Conservation (phyloP, 2,888 invertebrate species). For the Oscheius sp. region DNA sequence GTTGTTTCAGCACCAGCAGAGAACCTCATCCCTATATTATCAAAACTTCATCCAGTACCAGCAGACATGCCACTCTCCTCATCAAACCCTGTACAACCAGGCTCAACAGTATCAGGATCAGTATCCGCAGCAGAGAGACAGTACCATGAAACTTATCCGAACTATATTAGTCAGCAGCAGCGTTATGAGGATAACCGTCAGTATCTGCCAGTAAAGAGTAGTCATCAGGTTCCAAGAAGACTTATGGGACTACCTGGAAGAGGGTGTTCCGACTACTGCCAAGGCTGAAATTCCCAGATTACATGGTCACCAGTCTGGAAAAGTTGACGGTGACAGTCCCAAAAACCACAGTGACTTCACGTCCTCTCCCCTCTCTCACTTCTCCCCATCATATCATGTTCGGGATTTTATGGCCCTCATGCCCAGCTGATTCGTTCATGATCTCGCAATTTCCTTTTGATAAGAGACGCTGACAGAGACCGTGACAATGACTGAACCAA, state of each 20-base stretch:
- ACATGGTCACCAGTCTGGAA: neutral
- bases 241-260: conserved; percentile 34
- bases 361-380: no score
- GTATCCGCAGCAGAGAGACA: conserved; percentile 18
- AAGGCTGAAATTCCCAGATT: conserved; percentile 47
- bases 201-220: conserved; percentile 8
- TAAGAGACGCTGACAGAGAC: no score
- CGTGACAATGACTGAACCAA: no score
- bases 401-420: no score
- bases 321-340: no score
- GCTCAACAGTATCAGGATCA: conserved; percentile 23
- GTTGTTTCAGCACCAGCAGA: neutral
- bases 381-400: no score
- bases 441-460: no score
- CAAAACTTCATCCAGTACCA: neutral
- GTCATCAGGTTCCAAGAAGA: conserved; percentile 8
- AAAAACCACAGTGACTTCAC: neutral
- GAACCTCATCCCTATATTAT: neutral
- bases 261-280: neutral
- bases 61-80: conserved; percentile 5
- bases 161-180: neutral
- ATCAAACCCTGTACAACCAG: conserved; percentile 18
- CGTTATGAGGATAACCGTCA: neutral
- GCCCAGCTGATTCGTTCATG: no score
- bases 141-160: no score